Evolutionary conservation across 2,113 vertebrate genomes (phyloP), one percentile per base, ranked within the genome.

Genomic region (Turnix velox): DNA sequence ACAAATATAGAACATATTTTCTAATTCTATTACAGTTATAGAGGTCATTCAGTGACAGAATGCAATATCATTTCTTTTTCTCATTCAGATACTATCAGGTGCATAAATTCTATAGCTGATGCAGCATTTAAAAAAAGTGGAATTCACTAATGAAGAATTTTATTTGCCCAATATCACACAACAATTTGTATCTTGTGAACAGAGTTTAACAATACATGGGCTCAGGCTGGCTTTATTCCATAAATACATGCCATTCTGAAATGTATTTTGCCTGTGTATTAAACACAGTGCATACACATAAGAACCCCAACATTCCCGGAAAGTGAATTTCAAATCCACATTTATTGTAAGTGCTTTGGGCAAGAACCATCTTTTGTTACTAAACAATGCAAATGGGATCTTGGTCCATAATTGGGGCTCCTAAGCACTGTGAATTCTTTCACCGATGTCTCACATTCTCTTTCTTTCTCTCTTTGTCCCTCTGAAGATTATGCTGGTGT

Each of bases 321-420:
- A 96, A 96, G 95, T 95, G 79, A 96, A 94, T 94, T 94, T 96
- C 89, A 93, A 93, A 93, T 93, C 67, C 89, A 91, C 92, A 63
- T 93, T 95, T 95, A 87, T 95, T 88, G n/a, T 87, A 91, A 90
- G 92, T 93, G 82, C 92, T 74, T 93, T 83, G 82, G 71, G 72
- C 75, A 93, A 93, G 93, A 95, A 89, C 66, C 40, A 73, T 89
- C 94, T 85, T 95, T 96, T 96, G 94, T 96, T 93, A 84, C 78
- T 74, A 88, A 92, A 95, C 92, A 96, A 94, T 92, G 62, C 66
- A 95, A 94, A 94, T 83, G 61, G 93, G 81, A 95, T 94, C 89
- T 95, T 75, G 84, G 74, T 87, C 74, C 81, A 84, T 96, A 96
- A 96, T 96, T 95, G 87, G 81, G 59, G 62, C 78, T 96, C 25